Base-by-base conservation (phyloP, 2,797 vertebrate genomes). In the Thunnus albacares region DNA sequence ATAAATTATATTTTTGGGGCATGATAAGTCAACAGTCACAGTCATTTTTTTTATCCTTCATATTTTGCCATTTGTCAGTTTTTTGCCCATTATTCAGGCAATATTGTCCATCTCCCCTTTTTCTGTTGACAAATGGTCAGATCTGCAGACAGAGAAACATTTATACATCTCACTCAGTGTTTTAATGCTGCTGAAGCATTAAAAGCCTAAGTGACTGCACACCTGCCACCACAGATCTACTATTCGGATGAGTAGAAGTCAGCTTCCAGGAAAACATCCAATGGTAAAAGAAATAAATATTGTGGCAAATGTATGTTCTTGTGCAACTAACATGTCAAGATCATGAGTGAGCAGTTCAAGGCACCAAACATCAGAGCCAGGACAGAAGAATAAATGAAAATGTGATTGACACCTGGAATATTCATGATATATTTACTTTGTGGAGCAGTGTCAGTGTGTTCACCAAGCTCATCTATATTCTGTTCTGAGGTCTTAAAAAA, bases 1-100 rank as follows among this genome's bases (percentile, higher is more conserved):
- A 87, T 84, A 73, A 82, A 80, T 83, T 78, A 71, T 63, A 69
- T 38, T 84, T 83, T 55, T 47, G 0, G n/a, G 43, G 51, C 45
- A 64, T 33, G 45, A 75, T 53, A 75, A 81, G 67, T 73, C 62
- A 75, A 73, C 68, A 66, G 51, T 56, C 17, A 68, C 22, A 22
- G 41, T 67, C 51, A 38, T n/a, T 18, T 56, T 57, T 45, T 67
- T 55, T 71, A 43, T 38, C 75, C 45, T 59, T 80, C 24, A 66
- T 43, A 72, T 58, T 1, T 75, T 6, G 43, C 15, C 1, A 1
- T 65, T 57, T 75, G 60, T 73, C 49, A 63, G 22, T 47, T 2
- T 15, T n/a, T 0, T 67, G 4, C 10, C 3, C 20, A 18, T 13
- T 41, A 4, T 30, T 58, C 17, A 75, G 33, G 11, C 12, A 18